phyloP scores from a whole-genome alignment of 2,797 vertebrate species.

The Anguilla megastoma region DNA sequence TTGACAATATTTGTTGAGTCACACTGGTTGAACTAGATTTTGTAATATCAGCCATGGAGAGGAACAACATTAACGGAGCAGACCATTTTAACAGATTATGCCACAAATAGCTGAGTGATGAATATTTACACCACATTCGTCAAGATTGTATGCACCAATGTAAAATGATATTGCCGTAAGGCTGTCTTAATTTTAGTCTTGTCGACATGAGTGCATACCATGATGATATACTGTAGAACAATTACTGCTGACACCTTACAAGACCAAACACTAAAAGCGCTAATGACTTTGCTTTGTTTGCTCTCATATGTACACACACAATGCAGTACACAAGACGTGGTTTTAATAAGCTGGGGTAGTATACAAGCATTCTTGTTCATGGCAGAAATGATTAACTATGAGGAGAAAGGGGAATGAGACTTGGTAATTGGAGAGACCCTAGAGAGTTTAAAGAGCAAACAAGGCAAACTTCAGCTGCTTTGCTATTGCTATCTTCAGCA shows the following conservation, averaged over 20 bases:
- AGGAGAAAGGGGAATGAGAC: conserved; percentile 25
- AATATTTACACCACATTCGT: not conserved
- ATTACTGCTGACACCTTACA: conserved; percentile 13
- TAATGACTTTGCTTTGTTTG: conserved; percentile 2
- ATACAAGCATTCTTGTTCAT: not conserved
- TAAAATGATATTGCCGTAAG: not conserved
- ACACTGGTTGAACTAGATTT: conserved; percentile 80
- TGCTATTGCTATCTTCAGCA: conserved; percentile 45
- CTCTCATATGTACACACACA: not conserved
- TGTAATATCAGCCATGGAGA: conserved; percentile 65
- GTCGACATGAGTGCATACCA: conserved; percentile 1
- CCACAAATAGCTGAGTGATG: conserved; percentile 2
- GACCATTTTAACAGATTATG: conserved; percentile 37
- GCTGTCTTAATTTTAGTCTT: not conserved
- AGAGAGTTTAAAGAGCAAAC: conserved; percentile 51
- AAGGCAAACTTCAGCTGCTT: conserved; percentile 35
- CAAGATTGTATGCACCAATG: not conserved
- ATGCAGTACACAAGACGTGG: not conserved
- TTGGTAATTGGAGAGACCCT: conserved; percentile 48
- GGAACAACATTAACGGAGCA: conserved; percentile 72
- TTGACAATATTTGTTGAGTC: not conserved
- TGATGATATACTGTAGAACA: conserved; percentile 13
- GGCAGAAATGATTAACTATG: conserved; percentile 32
- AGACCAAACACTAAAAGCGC: conserved; percentile 6
- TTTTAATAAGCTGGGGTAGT: not conserved